Base-by-base conservation (phyloP, 2,797 vertebrate genomes). In the Micrastur ruficollis region DNA sequence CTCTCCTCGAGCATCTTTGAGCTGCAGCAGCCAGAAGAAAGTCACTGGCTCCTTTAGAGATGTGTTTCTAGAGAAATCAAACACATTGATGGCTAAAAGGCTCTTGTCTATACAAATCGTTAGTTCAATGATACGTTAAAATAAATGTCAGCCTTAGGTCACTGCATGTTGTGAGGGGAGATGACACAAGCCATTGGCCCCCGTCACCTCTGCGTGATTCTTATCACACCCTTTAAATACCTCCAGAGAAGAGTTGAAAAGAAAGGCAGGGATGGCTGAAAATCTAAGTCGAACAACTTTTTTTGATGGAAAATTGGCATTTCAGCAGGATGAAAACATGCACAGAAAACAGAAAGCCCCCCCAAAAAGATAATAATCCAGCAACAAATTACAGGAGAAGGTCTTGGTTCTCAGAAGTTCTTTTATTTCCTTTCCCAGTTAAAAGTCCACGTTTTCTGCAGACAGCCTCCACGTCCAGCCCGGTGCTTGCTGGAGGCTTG, bases 321-420 rank as follows among this genome's bases (percentile, higher is more conserved):
- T 81, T 68, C 52, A 49, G 31, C 29, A n/a, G 52, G 34, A 78
- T 23, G 21, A 42, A 66, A 53, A 58, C 2, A 2, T 1, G 3
- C 9, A 65, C 1, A 31, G 67, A 42, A 61, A 62, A 50, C 2
- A 29, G 52, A 50, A 62, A 62, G n/a, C 0, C 8, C 12, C 14
- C 21, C 32, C 0, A 14, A 15, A 27, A 62, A 38, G 38, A n/a
- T 4, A 31, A 44, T 7, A n/a, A 29, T 14, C 13, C 22, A n/a
- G 14, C 15, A 40, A 36, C 11, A 65, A 71, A 84, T 61, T n/a
- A 25, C 55, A 46, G n/a, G 32, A 68, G 65, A 27, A 19, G 4
- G 14, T 22, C 1, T 4, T 9, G 31, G 3, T 2, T 34, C 8
- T 61, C 58, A 32, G 29, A 59, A 81, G 23, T 31, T 49, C 3